phyloP scores from a whole-genome alignment of 2,888 invertebrate species.

The Brachyopa scutellaris region DNA sequence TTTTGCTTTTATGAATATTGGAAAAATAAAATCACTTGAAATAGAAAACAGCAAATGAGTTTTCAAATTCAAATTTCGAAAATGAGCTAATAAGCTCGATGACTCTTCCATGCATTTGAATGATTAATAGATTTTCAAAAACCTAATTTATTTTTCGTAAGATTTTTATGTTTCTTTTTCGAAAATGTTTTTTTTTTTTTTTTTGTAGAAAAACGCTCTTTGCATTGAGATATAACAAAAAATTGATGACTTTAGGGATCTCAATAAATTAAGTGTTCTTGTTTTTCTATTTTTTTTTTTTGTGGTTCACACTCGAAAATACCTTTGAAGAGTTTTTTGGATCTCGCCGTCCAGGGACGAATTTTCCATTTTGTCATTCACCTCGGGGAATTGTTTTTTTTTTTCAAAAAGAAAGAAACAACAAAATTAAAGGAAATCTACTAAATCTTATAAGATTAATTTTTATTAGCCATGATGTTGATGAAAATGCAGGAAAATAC shows the following conservation, averaged over 20 bases:
- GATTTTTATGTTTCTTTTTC: constrained; percentile 20
- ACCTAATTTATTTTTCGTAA: constrained; percentile 38
- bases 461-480: constrained; percentile 18
- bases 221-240: neutral
- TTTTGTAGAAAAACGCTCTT: neutral
- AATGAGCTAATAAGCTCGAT: constrained; percentile 52
- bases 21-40: neutral
- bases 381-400: neutral
- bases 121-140: constrained; percentile 52
- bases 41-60: neutral
- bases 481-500: constrained; percentile 16
- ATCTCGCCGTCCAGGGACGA: constrained; percentile 22
- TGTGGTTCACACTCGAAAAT: neutral
- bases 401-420: neutral
- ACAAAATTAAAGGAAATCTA: neutral
- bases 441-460: constrained; percentile 7
- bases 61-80: constrained; percentile 6
- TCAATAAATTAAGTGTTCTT: constrained; percentile 25
- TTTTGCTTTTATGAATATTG: too few relatives aligned
- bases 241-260: constrained; percentile 1
- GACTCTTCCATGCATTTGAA: constrained; percentile 51
- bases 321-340: constrained; percentile 2
- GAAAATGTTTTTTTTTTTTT: neutral
- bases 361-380: constrained; percentile 14
- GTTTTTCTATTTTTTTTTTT: neutral